These are phyloP conservation scores for Gastracanthus pulcherrimus DNA, from an alignment of 2,888 invertebrate genomes.

Conservation along the genomic window DNA sequence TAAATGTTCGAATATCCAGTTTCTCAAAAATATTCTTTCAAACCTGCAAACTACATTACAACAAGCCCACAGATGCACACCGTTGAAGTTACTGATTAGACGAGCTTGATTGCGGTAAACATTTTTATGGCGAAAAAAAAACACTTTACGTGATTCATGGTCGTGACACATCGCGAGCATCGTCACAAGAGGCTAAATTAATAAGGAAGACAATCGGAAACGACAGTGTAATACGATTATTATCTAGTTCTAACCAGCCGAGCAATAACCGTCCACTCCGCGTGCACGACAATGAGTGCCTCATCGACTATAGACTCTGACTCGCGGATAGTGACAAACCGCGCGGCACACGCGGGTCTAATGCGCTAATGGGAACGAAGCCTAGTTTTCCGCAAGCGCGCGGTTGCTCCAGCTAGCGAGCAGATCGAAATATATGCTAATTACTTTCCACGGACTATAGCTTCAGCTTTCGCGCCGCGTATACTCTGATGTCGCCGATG, in stretches of 20 bases:
- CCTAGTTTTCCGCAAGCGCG: conserved; percentile 2
- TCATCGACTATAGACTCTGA: neutral
- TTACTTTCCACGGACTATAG: conserved; percentile 16
- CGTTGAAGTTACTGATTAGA: neutral
- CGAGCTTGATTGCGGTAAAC: neutral
- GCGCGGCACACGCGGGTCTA: neutral
- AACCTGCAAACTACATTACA: too few species aligned
- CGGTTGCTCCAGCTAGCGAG: neutral
- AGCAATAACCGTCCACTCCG: neutral
- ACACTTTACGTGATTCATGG: neutral
- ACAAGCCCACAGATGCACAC: too few species aligned
- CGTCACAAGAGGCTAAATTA: conserved; percentile 5
- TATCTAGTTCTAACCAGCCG: conserved; percentile 12
- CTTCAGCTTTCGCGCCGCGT: conserved; percentile 29
- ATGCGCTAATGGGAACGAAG: neutral
- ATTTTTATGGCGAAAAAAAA: neutral
- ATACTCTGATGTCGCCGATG: neutral
- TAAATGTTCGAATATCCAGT: too few species aligned
- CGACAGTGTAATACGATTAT: neutral
- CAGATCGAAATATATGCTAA: conserved; percentile 27
- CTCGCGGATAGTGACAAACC: neutral
- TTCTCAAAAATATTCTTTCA: too few species aligned
- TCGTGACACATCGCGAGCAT: neutral
- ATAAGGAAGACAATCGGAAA: conserved; percentile 23
- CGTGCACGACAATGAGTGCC: neutral